Evolutionary conservation across 2,888 invertebrate species (phyloP).

Genomic region (Lasioglossum malachurum): DNA sequence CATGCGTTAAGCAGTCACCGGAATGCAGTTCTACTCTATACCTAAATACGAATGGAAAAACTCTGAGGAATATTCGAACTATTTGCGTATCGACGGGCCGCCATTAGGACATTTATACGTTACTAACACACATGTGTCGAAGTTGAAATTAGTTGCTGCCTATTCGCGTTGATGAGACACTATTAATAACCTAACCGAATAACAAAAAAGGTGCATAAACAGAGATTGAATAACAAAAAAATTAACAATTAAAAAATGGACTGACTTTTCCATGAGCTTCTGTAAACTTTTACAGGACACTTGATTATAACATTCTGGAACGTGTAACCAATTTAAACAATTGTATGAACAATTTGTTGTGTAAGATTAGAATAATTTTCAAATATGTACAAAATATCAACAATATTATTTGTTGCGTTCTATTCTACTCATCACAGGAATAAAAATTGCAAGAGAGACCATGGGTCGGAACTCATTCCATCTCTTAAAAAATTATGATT

Average conservation of each 20-base stretch:
- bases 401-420: no score
- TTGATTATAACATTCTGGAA: background rate
- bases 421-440: no score
- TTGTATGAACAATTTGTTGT: background rate
- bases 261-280: background rate
- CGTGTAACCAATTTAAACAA: background rate
- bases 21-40: slow-evolving; percentile 41
- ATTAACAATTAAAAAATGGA: background rate
- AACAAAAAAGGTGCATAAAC: background rate
- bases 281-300: background rate
- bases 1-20: slow-evolving; percentile 25
- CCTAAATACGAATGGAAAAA: slow-evolving; percentile 35
- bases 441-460: no score
- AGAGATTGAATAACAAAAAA: no score
- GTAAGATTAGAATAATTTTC: background rate
- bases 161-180: background rate
- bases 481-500: no score
- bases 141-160: background rate
- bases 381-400: no score
- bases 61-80: slow-evolving; percentile 10
- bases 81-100: background rate
- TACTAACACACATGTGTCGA: background rate
- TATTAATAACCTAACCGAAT: background rate
- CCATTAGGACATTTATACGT: background rate
- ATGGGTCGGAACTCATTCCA: no score